phyloP scores from a whole-genome alignment of 2,888 invertebrate species.

The Crocallis elinguaria region DNA sequence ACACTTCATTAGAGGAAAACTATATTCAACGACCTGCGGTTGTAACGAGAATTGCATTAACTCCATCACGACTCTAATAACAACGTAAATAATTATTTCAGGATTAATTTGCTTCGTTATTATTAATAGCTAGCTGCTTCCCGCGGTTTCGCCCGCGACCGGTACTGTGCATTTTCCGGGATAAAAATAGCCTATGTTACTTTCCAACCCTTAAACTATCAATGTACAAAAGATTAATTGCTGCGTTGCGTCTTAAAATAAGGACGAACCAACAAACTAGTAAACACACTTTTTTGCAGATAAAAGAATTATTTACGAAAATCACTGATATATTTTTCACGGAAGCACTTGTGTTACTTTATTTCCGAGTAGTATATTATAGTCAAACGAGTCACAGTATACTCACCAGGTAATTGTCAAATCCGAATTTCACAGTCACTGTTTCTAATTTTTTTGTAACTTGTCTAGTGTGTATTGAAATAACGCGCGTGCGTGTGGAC shows the following conservation, averaged over 20 bases:
- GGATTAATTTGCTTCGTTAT: conserved; percentile 8
- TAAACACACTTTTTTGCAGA: too few species aligned
- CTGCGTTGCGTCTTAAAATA: too few species aligned
- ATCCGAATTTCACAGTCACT: conserved; percentile 30
- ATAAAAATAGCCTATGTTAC: too few species aligned
- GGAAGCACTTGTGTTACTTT: not conserved
- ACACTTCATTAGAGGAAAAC: conserved; percentile 18
- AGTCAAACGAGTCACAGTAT: conserved; percentile 18
- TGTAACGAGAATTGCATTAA: conserved; percentile 21
- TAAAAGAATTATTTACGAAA: not conserved
- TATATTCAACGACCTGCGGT: conserved; percentile 22
- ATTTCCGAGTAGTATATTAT: not conserved
- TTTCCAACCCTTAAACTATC: too few species aligned
- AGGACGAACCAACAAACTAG: too few species aligned
- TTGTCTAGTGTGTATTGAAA: conserved; percentile 4
- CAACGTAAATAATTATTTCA: conserved; percentile 16
- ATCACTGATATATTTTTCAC: conserved; percentile 24
- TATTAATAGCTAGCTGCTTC: too few species aligned
- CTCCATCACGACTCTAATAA: conserved; percentile 31
- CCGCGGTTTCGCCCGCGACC: too few species aligned
- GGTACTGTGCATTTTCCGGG: too few species aligned
- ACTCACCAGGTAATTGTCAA: conserved; percentile 37
- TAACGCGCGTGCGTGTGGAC: conserved; percentile 30
- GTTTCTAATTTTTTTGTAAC: not conserved
- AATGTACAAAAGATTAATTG: too few species aligned